Evolutionary conservation across 2,888 invertebrate species (phyloP), one percentile per base, ranked within the genome.

Genomic region (Chesias legatella): DNA sequence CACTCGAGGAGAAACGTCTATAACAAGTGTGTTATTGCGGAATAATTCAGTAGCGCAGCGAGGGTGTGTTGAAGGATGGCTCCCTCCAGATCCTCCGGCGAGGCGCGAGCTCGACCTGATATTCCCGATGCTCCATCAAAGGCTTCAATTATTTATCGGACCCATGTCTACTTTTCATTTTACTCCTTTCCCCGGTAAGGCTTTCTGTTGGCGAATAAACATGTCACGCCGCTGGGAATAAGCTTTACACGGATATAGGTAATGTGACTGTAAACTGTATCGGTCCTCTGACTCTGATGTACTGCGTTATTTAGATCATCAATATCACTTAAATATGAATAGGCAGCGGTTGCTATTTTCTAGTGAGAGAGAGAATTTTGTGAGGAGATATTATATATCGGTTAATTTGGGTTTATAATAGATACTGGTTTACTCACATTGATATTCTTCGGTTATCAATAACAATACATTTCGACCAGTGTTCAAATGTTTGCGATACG

Each of bases 101-200:
- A 57, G 68, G 59, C 61, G 63, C 79, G 73, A 73, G 59, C 60
- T 64, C 79, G 73, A 73, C 78, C 80, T 79, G 79, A 69, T 74
- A 81, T 75, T 79, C 79, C 81, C 85, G 78, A 71, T 71, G 76
- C 82, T 84, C 78, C 80, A 83, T 85, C 82, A 80, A 78, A 82
- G 71, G 83, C 84, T 84, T 88, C 85, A 84, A 86, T 88, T 86
- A 88, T 88, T 86, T 88, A 88, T 86, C 81, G 85, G 82, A 84
- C 85, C 86, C 84, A 65, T 84, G 85, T 86, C 85, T 86, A 80
- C 86, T 82, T 86, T 86, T 83, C 84, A 82, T 85, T 85, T 85
- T 75, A 86, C 84, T 83, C 83, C 82, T 81, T 85, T 81, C 67
- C 57, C 68, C 55, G 65, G 67, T 58, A 73, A 70, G 57, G 74